A percentile compares a stretch with the other conserved stretches of the same genome.
phyloP scores from a whole-genome alignment of 2,888 invertebrate genomes.

The Gisinianus flammeolus region DNA sequence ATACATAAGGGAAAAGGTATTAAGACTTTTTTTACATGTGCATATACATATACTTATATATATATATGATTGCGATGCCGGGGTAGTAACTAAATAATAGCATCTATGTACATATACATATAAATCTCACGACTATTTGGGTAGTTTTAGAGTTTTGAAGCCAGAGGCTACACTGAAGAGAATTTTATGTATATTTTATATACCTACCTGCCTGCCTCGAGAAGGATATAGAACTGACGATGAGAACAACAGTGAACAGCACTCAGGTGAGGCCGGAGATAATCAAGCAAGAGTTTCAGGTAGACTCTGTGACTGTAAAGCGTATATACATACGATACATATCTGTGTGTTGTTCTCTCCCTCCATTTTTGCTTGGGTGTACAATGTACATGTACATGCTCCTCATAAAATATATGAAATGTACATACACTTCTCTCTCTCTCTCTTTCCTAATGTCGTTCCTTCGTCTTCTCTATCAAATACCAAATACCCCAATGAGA shows the following conservation, averaged over 20 bases:
- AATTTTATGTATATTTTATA: not conserved
- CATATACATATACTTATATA: not conserved
- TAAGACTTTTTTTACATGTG: not conserved
- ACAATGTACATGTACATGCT: not conserved
- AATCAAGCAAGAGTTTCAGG: conserved; percentile 24
- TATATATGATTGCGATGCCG: not conserved
- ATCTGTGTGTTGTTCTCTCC: conserved; percentile 6
- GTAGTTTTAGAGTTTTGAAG: not conserved
- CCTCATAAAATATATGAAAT: not conserved
- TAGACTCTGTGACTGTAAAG: not conserved
- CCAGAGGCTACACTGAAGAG: not conserved
- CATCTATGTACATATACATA: too few relatives aligned
- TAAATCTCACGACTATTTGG: too few relatives aligned
- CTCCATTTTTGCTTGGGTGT: conserved; percentile 11
- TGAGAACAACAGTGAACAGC: not conserved
- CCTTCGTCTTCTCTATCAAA: not conserved
- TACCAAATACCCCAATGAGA: conserved; percentile 13
- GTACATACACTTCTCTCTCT: not conserved
- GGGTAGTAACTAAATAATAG: too few relatives aligned
- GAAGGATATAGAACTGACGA: not conserved
- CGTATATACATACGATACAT: too few relatives aligned
- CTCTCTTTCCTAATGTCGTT: not conserved
- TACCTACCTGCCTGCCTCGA: not conserved
- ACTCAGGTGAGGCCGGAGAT: conserved; percentile 36
- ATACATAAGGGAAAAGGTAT: not conserved